phyloP scores from a whole-genome alignment of 2,113 vertebrate species.

The Sus scrofa region DNA sequence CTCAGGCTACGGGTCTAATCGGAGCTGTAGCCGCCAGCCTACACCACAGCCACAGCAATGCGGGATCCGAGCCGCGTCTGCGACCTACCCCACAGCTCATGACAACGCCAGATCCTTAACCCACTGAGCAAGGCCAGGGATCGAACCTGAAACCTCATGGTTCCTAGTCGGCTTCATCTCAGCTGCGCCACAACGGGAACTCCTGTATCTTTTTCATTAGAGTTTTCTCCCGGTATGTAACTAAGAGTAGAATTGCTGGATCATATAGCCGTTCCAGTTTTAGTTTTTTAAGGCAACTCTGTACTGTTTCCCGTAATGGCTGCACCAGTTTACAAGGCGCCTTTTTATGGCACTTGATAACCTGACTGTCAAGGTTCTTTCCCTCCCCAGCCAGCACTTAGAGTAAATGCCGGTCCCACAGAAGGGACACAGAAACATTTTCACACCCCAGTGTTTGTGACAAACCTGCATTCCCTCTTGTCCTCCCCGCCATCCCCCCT shows the following conservation, averaged over 20 bases:
- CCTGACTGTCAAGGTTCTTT: not conserved
- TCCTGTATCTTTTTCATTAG: not conserved
- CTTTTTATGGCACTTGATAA: not conserved
- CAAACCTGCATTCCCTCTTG: fast-evolving
- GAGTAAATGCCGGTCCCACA: not conserved
- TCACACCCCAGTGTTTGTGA: not conserved
- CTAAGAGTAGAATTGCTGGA: not conserved
- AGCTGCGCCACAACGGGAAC: no score
- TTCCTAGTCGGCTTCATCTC: no score
- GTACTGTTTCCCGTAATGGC: not conserved
- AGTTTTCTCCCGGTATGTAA: not conserved
- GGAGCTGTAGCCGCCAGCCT: no score
- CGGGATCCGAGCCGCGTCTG: no score
- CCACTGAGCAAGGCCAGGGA: no score
- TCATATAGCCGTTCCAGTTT: not conserved
- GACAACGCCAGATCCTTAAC: no score
- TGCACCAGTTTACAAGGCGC: not conserved
- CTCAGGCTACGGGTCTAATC: no score
- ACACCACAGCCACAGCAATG: no score
- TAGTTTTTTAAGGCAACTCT: not conserved
- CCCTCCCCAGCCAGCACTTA: not conserved
- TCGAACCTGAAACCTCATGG: no score
- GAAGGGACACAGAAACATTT: fast-evolving
- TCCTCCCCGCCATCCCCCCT: fast-evolving
- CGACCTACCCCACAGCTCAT: no score